Percentiles rank a stretch among this genome's conserved stretches.
These are phyloP conservation scores for Coregonus ussuriensis DNA, from an alignment of 2,797 vertebrate genomes.

Conservation along the genomic window DNA sequence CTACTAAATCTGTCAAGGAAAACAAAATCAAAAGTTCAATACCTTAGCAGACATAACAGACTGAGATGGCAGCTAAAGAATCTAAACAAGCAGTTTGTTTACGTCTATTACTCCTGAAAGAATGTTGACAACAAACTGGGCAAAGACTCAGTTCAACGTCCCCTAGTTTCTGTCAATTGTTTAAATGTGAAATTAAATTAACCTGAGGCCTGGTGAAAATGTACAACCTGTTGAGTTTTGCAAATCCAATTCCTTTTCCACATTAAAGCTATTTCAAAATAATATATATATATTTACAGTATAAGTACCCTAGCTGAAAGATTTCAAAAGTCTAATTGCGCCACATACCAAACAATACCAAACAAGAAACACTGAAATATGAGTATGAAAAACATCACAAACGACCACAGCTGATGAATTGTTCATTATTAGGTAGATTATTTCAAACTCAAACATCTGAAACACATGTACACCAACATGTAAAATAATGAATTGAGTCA, in stretches of 20 bases:
- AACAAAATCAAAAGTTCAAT: neutral
- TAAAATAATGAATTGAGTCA: neutral
- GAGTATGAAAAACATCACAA: neutral
- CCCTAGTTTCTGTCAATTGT: too few species aligned
- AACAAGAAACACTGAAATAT: conserved; percentile 27
- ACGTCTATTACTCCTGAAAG: neutral
- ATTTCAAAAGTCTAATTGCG: too few species aligned
- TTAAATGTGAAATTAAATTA: too few species aligned
- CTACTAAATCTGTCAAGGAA: neutral
- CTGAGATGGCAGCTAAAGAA: neutral
- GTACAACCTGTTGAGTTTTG: too few species aligned
- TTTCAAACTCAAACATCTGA: neutral
- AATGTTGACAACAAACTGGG: too few species aligned
- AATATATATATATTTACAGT: neutral
- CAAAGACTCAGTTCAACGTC: too few species aligned
- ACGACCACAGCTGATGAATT: neutral
- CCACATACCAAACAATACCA: conserved; percentile 3
- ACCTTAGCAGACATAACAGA: conserved; percentile 4
- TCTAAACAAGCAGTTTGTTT: neutral
- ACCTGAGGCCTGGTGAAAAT: too few species aligned
- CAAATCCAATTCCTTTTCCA: too few species aligned
- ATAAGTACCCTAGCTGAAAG: neutral
- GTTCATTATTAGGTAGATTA: neutral
- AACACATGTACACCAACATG: neutral
- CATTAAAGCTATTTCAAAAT: neutral